Conservation (phyloP, 2,797 vertebrate species). For the Darevskia mixta region DNA sequence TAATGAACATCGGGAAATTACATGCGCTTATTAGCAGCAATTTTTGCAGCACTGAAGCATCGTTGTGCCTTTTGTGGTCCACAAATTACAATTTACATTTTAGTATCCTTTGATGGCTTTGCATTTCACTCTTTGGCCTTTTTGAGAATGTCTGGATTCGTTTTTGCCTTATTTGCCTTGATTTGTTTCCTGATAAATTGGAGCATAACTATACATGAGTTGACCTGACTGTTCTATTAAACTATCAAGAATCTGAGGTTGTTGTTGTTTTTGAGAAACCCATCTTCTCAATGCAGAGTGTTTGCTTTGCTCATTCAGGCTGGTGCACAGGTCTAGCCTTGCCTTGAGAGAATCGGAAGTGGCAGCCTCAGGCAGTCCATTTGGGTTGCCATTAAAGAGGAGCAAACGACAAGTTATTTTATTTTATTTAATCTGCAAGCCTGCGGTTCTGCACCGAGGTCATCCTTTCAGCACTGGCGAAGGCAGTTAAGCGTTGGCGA, state of each 20-base stretch:
- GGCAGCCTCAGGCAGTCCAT: background rate
- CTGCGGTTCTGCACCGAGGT: background rate
- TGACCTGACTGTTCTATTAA: conserved; percentile 10
- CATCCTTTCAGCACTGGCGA: background rate
- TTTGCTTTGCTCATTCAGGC: background rate
- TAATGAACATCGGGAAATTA: conserved; percentile 15
- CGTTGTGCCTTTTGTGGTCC: background rate
- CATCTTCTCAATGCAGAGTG: conserved; percentile 6
- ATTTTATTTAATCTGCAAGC: background rate
- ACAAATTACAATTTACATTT: conserved; percentile 35
- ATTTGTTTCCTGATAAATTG: conserved; percentile 21
- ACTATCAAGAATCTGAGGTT: background rate
- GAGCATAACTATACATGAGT: background rate
- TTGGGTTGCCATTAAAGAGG: background rate
- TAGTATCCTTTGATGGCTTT: conserved; percentile 25
- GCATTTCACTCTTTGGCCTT: conserved; percentile 11
- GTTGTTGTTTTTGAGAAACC: background rate
- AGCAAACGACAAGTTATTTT: background rate
- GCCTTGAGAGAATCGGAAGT: background rate
- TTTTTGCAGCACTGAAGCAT: background rate
- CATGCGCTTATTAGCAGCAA: background rate
- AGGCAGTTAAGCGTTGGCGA: background rate
- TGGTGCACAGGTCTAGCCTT: background rate
- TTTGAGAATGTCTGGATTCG: background rate
- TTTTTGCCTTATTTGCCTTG: conserved; percentile 22